A percentile compares a stretch with the other conserved stretches of the same genome.
Evolutionary conservation across 2,113 vertebrate species (phyloP).

Genomic region (Toxostoma redivivum): DNA sequence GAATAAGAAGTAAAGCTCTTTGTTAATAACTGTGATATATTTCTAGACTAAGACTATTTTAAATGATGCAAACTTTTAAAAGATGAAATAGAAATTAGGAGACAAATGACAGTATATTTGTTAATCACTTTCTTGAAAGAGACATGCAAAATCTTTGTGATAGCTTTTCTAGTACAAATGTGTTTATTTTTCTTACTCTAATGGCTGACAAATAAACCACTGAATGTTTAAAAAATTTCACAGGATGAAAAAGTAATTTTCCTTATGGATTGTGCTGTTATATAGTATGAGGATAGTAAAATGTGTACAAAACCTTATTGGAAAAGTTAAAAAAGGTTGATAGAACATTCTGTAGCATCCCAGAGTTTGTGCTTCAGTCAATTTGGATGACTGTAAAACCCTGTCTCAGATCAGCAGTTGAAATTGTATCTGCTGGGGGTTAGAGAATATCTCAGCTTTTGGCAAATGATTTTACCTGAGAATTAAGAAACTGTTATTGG

Average conservation of each 20-base stretch:
- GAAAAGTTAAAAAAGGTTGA: neutral
- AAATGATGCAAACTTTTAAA: neutral
- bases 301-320: neutral
- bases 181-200: neutral
- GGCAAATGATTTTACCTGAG: neutral
- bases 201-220: neutral
- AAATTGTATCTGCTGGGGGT: neutral
- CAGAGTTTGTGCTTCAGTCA: neutral
- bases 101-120: neutral
- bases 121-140: neutral
- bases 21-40: neutral
- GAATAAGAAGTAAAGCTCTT: neutral
- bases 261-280: neutral
- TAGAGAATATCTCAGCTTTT: neutral
- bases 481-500: neutral
- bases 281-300: neutral
- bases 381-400: neutral
- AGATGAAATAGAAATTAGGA: neutral
- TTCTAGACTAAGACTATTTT: neutral
- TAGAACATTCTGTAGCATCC: neutral
- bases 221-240: neutral
- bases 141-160: neutral
- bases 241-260: neutral
- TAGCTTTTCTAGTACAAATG: neutral
- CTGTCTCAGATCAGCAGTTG: neutral